phyloP scores from a whole-genome alignment of 2,888 invertebrate species.

The Latheticus oryzae region DNA sequence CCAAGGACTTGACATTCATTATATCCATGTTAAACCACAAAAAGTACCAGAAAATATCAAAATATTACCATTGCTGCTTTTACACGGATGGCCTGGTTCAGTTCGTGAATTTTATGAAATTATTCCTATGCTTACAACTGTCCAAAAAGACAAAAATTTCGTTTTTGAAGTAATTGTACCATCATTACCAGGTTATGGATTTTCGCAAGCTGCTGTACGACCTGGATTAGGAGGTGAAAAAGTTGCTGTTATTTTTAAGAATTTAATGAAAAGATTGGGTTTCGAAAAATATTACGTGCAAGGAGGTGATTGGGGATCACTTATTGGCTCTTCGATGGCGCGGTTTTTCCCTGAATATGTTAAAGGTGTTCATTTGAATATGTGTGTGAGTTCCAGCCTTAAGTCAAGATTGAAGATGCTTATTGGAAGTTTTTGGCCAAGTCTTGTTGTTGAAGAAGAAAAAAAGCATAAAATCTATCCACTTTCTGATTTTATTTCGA shows the following conservation, averaged over 20 bases:
- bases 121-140: constrained; percentile 38
- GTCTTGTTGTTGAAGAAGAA: constrained; percentile 66
- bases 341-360: constrained; percentile 71
- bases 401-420: constrained; percentile 44
- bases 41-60: constrained; percentile 48
- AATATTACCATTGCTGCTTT: constrained; percentile 74
- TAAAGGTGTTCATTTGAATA: constrained; percentile 71
- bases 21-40: constrained; percentile 68
- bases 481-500: constrained; percentile 60
- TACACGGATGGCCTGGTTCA: constrained; percentile 92
- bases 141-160: constrained; percentile 30
- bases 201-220: constrained; percentile 69
- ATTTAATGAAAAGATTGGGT: constrained; percentile 77
- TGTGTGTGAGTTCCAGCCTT: constrained; percentile 65
- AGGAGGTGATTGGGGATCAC: constrained; percentile 86
- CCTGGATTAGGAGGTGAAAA: constrained; percentile 71
- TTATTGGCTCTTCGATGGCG: constrained; percentile 72
- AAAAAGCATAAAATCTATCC: constrained; percentile 69
- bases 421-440: constrained; percentile 43
- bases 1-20: constrained; percentile 78
- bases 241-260: constrained; percentile 71
- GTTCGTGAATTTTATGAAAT: constrained; percentile 79
- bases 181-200: constrained; percentile 49
- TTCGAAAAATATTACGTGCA: constrained; percentile 76
- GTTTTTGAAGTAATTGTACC: constrained; percentile 47